Percentiles rank a stretch among this genome's conserved stretches.
Evolutionary conservation across 1,140 invertebrate genomes (phyloP).

Genomic region (Stegodyphus dumicola): DNA sequence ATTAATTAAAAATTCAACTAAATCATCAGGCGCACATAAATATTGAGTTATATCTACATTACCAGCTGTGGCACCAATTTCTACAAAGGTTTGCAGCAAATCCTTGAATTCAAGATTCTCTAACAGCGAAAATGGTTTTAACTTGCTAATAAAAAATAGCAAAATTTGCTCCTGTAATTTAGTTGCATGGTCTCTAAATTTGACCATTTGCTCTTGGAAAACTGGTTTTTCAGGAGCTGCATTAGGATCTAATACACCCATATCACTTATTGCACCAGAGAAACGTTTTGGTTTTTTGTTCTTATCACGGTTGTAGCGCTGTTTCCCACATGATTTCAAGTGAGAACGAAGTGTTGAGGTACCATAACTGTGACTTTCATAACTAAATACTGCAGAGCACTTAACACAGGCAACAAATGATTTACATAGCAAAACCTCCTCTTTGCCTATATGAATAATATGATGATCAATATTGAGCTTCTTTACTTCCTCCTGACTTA

Average conservation of each 20-base stretch:
- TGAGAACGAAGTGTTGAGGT: constrained; percentile 49
- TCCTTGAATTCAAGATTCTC: constrained; percentile 54
- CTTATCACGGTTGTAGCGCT: constrained; percentile 50
- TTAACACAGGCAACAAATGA: constrained; percentile 58
- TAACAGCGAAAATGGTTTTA: constrained; percentile 36
- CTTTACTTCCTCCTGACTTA: constrained; percentile 47
- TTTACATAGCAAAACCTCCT: constrained; percentile 41
- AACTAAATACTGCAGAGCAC: constrained; percentile 52
- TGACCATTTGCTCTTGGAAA: constrained; percentile 51
- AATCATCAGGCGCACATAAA: constrained; percentile 21
- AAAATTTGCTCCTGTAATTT: constrained; percentile 53
- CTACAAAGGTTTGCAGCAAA: constrained; percentile 41
- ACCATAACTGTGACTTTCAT: constrained; percentile 58
- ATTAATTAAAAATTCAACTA: constrained; percentile 24
- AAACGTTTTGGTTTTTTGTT: constrained; percentile 18
- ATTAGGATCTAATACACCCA: constrained; percentile 21
- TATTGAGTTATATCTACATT: constrained; percentile 45
- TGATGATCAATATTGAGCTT: constrained; percentile 50
- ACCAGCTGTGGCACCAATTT: constrained; percentile 44
- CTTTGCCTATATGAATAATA: constrained; percentile 55
- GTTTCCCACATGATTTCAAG: constrained; percentile 57
- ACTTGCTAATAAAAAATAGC: constrained; percentile 41
- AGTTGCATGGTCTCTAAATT: constrained; percentile 54
- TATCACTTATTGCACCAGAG: constrained; percentile 22
- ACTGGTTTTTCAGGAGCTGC: constrained; percentile 35